These are phyloP conservation scores for Microcaecilia unicolor DNA, from an alignment of 2,797 vertebrate species.

Conservation along the genomic window DNA sequence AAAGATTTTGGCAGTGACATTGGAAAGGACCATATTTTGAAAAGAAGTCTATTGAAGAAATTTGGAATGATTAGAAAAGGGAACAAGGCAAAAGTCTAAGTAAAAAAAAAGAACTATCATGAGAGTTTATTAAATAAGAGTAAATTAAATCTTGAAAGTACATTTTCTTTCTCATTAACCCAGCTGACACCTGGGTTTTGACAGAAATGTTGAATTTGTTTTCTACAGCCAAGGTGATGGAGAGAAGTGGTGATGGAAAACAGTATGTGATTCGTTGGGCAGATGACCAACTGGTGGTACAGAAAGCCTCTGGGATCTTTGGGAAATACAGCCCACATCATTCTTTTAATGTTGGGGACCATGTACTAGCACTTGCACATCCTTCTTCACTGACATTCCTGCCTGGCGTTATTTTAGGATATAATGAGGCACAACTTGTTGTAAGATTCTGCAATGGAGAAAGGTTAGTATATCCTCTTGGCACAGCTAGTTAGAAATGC, in stretches of 20 bases:
- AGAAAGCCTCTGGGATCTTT: slow-evolving; percentile 16
- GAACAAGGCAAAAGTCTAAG: neutral
- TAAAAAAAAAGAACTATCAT: neutral
- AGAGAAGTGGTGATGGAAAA: slow-evolving; percentile 2
- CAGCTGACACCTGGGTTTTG: no score
- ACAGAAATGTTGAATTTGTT: no score
- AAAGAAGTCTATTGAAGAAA: neutral
- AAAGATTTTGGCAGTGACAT: no score
- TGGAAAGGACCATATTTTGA: neutral
- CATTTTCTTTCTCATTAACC: no score
- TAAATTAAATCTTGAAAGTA: no score
- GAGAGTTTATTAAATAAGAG: no score
- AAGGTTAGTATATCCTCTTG: no score
- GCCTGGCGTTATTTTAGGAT: slow-evolving; percentile 2
- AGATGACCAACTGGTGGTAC: slow-evolving; percentile 9
- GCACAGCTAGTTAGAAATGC: no score
- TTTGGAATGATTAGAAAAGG: neutral
- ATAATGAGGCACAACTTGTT: neutral
- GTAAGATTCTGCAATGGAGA: slow-evolving; percentile 8
- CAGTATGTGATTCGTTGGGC: slow-evolving; percentile 9
- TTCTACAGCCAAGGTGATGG: slow-evolving; percentile 12
- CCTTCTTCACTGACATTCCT: slow-evolving; percentile 11
- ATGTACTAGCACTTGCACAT: slow-evolving; percentile 1
- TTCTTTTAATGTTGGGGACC: slow-evolving; percentile 1
- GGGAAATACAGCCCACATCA: slow-evolving; percentile 7